Base-by-base conservation (phyloP, 2,113 vertebrate species). In the Hylia prasina region DNA sequence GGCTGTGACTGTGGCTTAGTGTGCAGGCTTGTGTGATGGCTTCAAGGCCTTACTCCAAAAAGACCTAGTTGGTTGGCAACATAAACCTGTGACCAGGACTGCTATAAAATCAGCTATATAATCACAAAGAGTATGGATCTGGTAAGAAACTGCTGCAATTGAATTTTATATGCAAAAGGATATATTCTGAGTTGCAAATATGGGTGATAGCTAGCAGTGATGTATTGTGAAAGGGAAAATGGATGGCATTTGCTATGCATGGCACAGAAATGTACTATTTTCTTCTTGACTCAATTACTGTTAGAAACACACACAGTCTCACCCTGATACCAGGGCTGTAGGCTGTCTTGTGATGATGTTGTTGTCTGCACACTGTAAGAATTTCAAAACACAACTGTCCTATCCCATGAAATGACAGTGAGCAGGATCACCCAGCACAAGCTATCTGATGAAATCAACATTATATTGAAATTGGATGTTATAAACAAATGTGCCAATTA, bases 371-470 rank as follows among this genome's bases (percentile, higher is more conserved):
- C 24, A 5, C 8, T 31, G 4, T 11, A 51, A 69, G 40, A 31
- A 47, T 81, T 81, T 77, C 30, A 77, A 77, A 90, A 35, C 13
- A 54, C 15, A 87, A 8, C 20, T 47, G 9, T 47, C 30, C 6
- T 84, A 22, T 48, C 12, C 2, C 19, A 37, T 0, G 0, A 60
- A 78, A 60, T 65, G 5, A 39, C 65, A 40, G 42, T 16, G 28
- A 53, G 28, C 24, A 61, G 37, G 23, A 90, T 75, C 25, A 44
- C 33, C 15, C 31, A 90, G 31, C 13, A 24, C 28, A 51, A n/a
- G 22, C 25, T 68, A 20, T 13, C 44, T 40, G 70, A 53, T 70
- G 11, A 90, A 66, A 40, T 82, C 24, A 61, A 10, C 13, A 24
- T 76, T 76, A 14, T 31, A 73, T 57, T 37, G 70, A 57, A 78